Evolutionary conservation across 1,140 invertebrate species (phyloP), one percentile per base, ranked within the genome.

Genomic region (Sycobia sp.): DNA sequence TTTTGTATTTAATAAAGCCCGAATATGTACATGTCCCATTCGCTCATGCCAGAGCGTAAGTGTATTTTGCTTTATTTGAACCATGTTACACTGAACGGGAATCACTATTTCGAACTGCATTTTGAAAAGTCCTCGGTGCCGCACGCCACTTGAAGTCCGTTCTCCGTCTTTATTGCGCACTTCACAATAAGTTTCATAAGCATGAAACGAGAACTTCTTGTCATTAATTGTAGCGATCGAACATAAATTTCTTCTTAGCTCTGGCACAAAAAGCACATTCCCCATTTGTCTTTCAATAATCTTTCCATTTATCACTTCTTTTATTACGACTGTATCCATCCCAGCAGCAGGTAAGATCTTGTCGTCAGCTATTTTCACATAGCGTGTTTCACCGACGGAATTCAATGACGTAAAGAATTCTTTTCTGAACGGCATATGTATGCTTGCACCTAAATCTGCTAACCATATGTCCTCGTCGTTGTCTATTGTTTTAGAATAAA

Each of bases 201-300:
- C 32, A 18, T 51, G 29, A 55, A 54, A 47, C 5, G 41, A 53
- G 14, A 38, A 62, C 16, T 39, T 14, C n/a, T 38, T 55, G n/a
- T 62, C 29, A 8, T 22, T 51, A 20, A 62, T 50, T 22, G 51
- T 46, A 34, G 41, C 36, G 11, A 66, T 44, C 22, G 65, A 66
- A 13, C 61, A 44, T 38, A 61, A 51, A 50, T 66, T 66, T 50
- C 57, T 27, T 32, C 46, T 50, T n/a, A 66, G 38, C 20, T 50
- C 44, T 5, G 57, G 58, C 10, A 60, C 47, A n/a, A 47, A 60
- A 14, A 60, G 34, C 8, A 66, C 63, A 38, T 66, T 49, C 29
- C 18, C 29, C 16, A 66, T 22, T 47, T 60, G 27, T 49, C 63
- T 53, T 39, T 55, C 25, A 55, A 23, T 9, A 16, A 34, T 22